These are phyloP conservation scores for Elanus axillaris DNA, from an alignment of 2,113 vertebrate genomes.

Conservation along the genomic window DNA sequence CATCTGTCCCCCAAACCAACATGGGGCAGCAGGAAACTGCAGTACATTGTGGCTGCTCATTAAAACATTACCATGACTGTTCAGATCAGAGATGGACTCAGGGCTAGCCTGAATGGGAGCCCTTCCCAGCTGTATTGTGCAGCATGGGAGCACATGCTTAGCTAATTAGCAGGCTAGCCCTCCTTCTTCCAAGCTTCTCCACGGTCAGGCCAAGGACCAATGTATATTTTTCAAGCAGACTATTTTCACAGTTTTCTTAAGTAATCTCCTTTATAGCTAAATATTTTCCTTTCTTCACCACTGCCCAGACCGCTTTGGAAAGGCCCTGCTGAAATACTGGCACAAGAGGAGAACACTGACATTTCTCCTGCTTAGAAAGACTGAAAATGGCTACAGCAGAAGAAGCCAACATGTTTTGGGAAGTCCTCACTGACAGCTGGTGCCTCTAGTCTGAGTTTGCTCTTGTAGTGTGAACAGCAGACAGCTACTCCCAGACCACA, in stretches of 20 bases:
- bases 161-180: background rate
- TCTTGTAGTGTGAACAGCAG: background rate
- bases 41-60: background rate
- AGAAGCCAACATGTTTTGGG: background rate
- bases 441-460: background rate
- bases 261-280: background rate
- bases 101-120: background rate
- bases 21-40: background rate
- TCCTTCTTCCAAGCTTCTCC: background rate
- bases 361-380: background rate
- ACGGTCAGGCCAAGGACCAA: background rate
- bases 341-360: background rate
- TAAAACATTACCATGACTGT: background rate
- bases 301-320: background rate
- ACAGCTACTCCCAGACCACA: background rate
- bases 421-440: background rate
- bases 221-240: background rate
- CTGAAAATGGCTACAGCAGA: background rate
- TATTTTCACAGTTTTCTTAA: background rate
- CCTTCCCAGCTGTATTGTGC: background rate
- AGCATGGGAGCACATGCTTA: background rate
- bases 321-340: background rate
- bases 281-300: background rate
- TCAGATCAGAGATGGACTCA: background rate
- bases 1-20: background rate